Conservation (phyloP, 2,888 invertebrate genomes). For the Ariolimax columbianus region DNA sequence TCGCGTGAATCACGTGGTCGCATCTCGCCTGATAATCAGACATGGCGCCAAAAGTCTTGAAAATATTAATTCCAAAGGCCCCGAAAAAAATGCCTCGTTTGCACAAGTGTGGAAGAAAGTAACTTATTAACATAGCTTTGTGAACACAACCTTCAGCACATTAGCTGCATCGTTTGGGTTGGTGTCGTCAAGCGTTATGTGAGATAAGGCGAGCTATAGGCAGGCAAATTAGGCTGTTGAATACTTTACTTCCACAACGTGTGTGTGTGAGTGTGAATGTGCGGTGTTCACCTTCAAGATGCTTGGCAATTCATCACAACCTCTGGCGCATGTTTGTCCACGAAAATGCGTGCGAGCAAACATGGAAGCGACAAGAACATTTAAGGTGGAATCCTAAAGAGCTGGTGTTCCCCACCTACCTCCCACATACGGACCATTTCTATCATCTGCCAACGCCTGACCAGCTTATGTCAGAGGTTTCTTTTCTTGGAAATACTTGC, state of each 20-base stretch:
- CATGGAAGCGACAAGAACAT: not conserved
- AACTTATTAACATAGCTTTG: conserved; percentile 40
- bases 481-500: conserved; percentile 6
- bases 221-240: conserved; percentile 35
- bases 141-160: not conserved
- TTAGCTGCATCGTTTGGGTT: not conserved
- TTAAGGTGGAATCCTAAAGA: not conserved
- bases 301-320: conserved; percentile 1
- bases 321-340: conserved; percentile 18
- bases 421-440: not conserved
- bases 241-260: not conserved
- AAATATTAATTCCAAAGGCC: not conserved
- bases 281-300: not conserved
- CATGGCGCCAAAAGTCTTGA: conserved; percentile 15
- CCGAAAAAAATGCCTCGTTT: conserved; percentile 7
- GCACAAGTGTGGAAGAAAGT: conserved; percentile 26
- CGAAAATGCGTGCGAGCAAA: not conserved
- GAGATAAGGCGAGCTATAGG: conserved; percentile 29
- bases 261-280: conserved; percentile 26
- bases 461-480: not conserved
- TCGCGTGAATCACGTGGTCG: not conserved
- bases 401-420: not conserved
- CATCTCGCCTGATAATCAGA: not conserved
- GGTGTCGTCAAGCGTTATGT: not conserved
- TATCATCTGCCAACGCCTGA: not conserved